phyloP scores from a whole-genome alignment of 2,797 vertebrate genomes.

The Decapterus maruadsi region DNA sequence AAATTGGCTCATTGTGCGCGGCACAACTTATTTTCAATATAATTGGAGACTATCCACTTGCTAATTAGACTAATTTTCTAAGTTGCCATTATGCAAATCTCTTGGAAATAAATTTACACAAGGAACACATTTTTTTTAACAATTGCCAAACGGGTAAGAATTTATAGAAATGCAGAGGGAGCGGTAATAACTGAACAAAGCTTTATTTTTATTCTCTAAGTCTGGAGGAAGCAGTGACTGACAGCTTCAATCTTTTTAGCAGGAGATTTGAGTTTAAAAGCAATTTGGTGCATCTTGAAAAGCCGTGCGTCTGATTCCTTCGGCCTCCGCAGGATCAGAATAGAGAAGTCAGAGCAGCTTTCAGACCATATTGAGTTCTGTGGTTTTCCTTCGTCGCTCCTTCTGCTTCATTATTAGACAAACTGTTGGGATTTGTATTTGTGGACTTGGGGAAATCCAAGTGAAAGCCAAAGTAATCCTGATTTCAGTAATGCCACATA shows the following conservation, averaged over 20 bases:
- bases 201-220: slow-evolving; percentile 7
- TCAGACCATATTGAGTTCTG: slow-evolving; percentile 68
- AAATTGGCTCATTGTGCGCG: slow-evolving; percentile 61
- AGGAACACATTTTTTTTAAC: slow-evolving; percentile 12
- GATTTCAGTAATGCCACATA: slow-evolving; percentile 69
- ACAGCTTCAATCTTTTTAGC: slow-evolving; percentile 24
- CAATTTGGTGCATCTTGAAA: slow-evolving; percentile 39
- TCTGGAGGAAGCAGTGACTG: slow-evolving; percentile 13
- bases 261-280: slow-evolving; percentile 47
- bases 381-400: slow-evolving; percentile 50
- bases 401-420: slow-evolving; percentile 66
- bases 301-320: slow-evolving; percentile 27
- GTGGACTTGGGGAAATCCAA: slow-evolving; percentile 62
- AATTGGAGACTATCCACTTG: slow-evolving; percentile 68
- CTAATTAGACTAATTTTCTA: slow-evolving; percentile 70
- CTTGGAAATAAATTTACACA: slow-evolving; percentile 56
- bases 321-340: slow-evolving; percentile 25
- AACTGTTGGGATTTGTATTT: slow-evolving; percentile 73
- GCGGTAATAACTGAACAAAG: slow-evolving; percentile 9
- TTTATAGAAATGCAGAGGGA: slow-evolving; percentile 36
- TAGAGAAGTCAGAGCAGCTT: slow-evolving; percentile 61
- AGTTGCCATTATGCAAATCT: slow-evolving; percentile 58
- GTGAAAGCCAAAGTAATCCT: slow-evolving; percentile 72
- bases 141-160: slow-evolving; percentile 45
- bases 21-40: slow-evolving; percentile 47